Evolutionary conservation across 2,888 invertebrate species (phyloP), one percentile per base, ranked within the genome.

Genomic region (Caenorhabditis parvicauda): DNA sequence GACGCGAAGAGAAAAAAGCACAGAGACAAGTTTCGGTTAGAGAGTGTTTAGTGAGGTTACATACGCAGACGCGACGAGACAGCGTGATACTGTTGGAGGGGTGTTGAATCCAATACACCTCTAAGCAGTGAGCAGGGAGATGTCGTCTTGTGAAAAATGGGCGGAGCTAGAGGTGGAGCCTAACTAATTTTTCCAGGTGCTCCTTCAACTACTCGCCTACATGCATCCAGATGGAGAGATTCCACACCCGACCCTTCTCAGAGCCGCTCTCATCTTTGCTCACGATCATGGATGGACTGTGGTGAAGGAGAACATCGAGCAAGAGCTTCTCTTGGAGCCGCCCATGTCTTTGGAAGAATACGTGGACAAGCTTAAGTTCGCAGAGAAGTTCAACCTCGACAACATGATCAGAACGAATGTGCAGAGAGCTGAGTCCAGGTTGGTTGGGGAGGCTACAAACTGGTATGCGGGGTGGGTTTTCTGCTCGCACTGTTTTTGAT

Each of bases 221-320:
- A 56, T 74, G 56, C 57, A 64, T 28, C 65, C 66, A 24, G 53
- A 58, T 29, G 67, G 65, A 12, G 54, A 57, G 3, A 37, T 59
- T 12, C 58, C 70, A 6, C 55, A 61, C 41, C 57, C 59, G 24
- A 46, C 54, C 27, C 61, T 61, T 53, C 63, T 74, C 55, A 65
- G 73, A 27, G 63, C 74, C 6, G 57, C 70, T 39, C 52, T 74
- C 45, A 59, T 72, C 19, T 64, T 74, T 46, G 66, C 66, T 37
- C 51, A 59, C 38, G 66, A 71, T 24, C 70, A 73, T 27, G 59
- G 58, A 50, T 74, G 72, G 74, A 43, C 55, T 9, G 27, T 54
- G 7, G 42, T 70, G 24, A 63, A 64, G 45, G 65, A 65, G 45
- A 60, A 61, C 17, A 37, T 72, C 41, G 70, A 70, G 29, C 62